phyloP scores from a whole-genome alignment of 2,113 vertebrate genomes.

The Bettongia penicillata region DNA sequence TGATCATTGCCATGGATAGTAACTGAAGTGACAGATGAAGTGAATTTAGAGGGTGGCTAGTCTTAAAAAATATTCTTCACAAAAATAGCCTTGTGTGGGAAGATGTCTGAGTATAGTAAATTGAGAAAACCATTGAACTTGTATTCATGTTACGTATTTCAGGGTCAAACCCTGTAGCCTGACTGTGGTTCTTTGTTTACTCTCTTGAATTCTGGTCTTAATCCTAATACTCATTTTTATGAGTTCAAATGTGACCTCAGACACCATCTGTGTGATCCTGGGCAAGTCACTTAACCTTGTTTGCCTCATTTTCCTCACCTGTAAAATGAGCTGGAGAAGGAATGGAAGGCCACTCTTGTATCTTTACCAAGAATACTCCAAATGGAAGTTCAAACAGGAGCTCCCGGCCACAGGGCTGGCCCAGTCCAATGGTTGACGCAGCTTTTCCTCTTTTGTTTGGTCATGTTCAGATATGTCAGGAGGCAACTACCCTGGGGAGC shows the following conservation, averaged over 20 bases:
- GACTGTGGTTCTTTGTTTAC: not conserved
- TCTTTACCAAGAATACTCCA: not conserved
- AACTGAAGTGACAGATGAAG: not conserved
- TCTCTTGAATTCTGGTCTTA: not conserved
- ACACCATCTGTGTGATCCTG: not conserved
- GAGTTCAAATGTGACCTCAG: not conserved
- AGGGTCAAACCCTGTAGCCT: not conserved
- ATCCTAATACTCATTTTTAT: not conserved
- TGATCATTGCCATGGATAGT: not conserved
- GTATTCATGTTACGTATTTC: not conserved
- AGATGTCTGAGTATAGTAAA: not conserved
- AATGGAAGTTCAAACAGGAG: not conserved
- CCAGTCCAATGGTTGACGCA: conserved; percentile 63
- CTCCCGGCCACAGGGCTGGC: not conserved
- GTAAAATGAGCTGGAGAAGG: not conserved
- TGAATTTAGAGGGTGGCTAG: not conserved
- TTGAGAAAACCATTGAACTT: not conserved
- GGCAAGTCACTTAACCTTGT: not conserved
- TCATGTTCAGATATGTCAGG: conserved; percentile 87
- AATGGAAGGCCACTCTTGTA: not conserved
- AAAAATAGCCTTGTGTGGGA: not conserved
- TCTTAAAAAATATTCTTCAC: not conserved
- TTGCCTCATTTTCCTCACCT: not conserved
- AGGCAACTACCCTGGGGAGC: conserved; percentile 50
- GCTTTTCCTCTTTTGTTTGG: conserved; percentile 55